Evolutionary conservation across 2,888 invertebrate genomes (phyloP).

Genomic region (Lithosia quadra): DNA sequence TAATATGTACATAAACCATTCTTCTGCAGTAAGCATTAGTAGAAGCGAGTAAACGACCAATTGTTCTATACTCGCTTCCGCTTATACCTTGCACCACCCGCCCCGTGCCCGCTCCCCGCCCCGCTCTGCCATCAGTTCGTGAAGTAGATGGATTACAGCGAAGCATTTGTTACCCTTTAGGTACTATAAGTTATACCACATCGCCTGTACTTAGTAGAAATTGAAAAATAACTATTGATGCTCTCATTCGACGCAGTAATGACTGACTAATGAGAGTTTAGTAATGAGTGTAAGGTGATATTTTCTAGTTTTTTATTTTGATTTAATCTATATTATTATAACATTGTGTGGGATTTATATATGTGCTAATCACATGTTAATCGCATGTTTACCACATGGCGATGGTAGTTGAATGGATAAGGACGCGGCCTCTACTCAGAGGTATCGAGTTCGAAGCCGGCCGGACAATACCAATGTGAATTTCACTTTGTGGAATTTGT

Average conservation of each 20-base stretch:
- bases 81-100: conserved; percentile 35
- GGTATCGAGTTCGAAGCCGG: too few relatives aligned
- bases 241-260: conserved; percentile 24
- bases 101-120: conserved; percentile 41
- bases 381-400: too few relatives aligned
- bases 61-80: conserved; percentile 25
- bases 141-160: conserved; percentile 84
- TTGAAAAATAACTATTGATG: conserved; percentile 56
- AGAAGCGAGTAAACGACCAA: too few relatives aligned
- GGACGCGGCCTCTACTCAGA: too few relatives aligned
- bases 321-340: too few relatives aligned
- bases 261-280: conserved; percentile 26
- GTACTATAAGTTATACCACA: conserved; percentile 63
- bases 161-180: conserved; percentile 73
- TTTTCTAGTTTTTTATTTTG: background rate
- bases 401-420: too few relatives aligned
- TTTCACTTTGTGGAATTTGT: too few relatives aligned
- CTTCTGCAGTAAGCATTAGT: background rate
- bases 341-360: too few relatives aligned
- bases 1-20: background rate
- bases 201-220: conserved; percentile 53
- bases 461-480: too few relatives aligned
- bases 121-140: conserved; percentile 68
- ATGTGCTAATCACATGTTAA: too few relatives aligned
- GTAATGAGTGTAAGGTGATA: background rate